Conservation (phyloP, 2,797 vertebrate species). For the Diplodus puntazzo region DNA sequence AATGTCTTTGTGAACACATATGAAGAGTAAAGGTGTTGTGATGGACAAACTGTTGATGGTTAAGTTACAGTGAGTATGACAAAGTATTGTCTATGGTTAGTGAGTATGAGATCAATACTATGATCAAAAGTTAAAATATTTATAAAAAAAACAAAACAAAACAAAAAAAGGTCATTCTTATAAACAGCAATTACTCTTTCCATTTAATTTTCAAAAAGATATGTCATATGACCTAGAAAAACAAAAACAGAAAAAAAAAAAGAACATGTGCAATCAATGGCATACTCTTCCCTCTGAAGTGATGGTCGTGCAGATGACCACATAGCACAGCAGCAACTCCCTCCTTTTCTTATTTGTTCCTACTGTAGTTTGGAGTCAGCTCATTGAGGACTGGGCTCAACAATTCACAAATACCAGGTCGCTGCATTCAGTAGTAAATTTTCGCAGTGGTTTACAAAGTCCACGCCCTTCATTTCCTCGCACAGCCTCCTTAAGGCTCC, state of each 20-base stretch:
- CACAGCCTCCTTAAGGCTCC: conserved; percentile 67
- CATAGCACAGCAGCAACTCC: conserved; percentile 66
- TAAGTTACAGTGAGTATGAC: conserved; percentile 51
- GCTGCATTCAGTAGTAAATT: conserved; percentile 78
- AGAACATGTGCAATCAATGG: conserved; percentile 77
- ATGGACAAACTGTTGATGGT: conserved; percentile 41
- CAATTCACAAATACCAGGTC: conserved; percentile 62
- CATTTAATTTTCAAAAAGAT: conserved; percentile 76
- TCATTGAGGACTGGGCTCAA: conserved; percentile 61
- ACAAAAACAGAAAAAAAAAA: conserved; percentile 52
- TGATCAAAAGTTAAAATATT: conserved; percentile 75
- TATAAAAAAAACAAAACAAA: conserved; percentile 61
- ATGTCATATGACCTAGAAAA: conserved; percentile 80
- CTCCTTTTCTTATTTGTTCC: conserved; percentile 57
- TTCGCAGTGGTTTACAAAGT: conserved; percentile 74
- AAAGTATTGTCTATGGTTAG: conserved; percentile 60
- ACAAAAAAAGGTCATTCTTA: conserved; percentile 55
- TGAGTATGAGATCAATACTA: conserved; percentile 64
- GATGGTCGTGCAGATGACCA: conserved; percentile 67
- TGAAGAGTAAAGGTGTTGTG: conserved; percentile 41
- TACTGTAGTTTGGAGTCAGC: conserved; percentile 63
- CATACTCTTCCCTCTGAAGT: conserved; percentile 75
- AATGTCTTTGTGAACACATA: conserved; percentile 46
- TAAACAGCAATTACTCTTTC: conserved; percentile 72
- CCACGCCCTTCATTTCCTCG: conserved; percentile 58